Evolutionary conservation across 2,113 vertebrate genomes (phyloP).

Genomic region (Lichenostomus cassidix): DNA sequence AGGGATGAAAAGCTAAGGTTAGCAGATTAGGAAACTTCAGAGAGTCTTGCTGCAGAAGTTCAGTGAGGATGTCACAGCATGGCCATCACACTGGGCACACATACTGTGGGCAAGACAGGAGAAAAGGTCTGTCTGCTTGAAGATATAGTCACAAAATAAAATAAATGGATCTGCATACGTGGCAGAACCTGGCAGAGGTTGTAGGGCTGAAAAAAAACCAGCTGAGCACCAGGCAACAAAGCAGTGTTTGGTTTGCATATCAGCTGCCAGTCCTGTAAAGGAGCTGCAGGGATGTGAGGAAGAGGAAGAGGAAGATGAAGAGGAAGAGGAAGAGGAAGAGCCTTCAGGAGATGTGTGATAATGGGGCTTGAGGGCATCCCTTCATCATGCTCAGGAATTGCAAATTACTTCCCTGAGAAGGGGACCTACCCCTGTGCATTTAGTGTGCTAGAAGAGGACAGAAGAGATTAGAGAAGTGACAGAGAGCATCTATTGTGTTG

Average conservation of each 20-base stretch:
- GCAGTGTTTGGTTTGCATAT: background rate
- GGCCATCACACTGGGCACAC: background rate
- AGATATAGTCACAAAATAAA: background rate
- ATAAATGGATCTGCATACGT: background rate
- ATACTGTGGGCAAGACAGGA: fast-evolving
- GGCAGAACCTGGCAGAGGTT: background rate
- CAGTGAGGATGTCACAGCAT: background rate
- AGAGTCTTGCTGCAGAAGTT: background rate
- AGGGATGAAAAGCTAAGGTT: background rate
- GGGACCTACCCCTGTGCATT: background rate
- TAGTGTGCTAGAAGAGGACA: background rate
- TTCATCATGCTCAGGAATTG: background rate
- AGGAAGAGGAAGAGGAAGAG: too few species aligned
- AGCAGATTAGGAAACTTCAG: background rate
- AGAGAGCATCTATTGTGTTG: background rate
- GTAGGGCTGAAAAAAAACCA: background rate
- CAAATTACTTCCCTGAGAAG: background rate
- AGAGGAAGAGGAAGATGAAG: too few species aligned
- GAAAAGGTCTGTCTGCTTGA: background rate
- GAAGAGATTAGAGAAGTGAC: background rate
- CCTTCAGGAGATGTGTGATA: background rate
- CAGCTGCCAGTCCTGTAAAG: background rate
- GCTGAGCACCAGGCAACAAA: background rate
- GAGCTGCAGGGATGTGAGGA: background rate
- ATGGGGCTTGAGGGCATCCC: background rate